Base-by-base conservation (phyloP, 2,113 vertebrate genomes). In the Zosterops pallidus region DNA sequence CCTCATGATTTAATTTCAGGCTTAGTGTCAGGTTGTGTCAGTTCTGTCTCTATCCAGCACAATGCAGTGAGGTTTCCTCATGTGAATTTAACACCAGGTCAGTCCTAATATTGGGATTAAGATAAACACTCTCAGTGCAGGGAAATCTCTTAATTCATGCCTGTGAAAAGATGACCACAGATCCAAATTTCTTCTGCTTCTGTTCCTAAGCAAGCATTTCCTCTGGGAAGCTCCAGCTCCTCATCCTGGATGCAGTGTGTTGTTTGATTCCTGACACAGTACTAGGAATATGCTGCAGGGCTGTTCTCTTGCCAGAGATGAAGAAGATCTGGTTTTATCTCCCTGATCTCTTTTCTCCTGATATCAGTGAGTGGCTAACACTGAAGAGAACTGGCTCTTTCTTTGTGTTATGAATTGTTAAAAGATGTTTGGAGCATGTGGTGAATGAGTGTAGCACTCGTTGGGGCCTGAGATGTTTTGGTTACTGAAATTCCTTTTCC, bases 41-140 rank as follows among this genome's bases (percentile, higher is more conserved):
- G 3, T 26, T 29, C 57, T 79, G 33, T 24, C 25, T 78, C 33
- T 37, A 0, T 25, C 79, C 70, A 22, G 59, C 64, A 23, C 17
- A 44, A 31, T 2, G 6, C 62, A 71, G 7, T 16, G 13, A 29
- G 14, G 11, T 85, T 55, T 65, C 22, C 42, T 92, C 31, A 4
- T 10, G 42, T 17, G 57, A 37, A 42, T 8, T n/a, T 42, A 60
- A 41, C 41, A 24, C 5, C 31, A 67, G 17, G 5, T 68, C 65
- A 35, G 7, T 14, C 24, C 44, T 68, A 5, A 47, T 60, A 39
- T 1, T 46, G 71, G 31, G 5, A 10, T 52, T 33, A 2, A 0
- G 15, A 13, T 22, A 53, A 74, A 41, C 21, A 13, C 13, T 56
- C 11, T 46, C 25, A 25, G 21, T 12, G 55, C 55, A 44, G 55